Evolutionary conservation across 2,888 invertebrate genomes (phyloP).

Genomic region (Hypena proboscidalis): DNA sequence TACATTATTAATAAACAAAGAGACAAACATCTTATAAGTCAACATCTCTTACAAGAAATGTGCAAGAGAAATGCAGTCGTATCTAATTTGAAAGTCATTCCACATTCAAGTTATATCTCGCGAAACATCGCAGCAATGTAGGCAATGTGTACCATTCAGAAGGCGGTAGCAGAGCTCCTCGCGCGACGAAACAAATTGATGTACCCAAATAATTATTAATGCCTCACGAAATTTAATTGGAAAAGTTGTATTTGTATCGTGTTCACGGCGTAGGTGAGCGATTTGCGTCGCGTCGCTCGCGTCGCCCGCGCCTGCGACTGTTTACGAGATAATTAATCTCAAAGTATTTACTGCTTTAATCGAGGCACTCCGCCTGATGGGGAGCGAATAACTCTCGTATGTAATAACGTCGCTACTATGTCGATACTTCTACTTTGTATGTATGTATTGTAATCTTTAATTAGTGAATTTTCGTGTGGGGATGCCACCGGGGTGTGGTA

Average conservation of each 20-base stretch:
- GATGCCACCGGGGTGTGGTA: no score
- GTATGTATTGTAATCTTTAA: slow-evolving; percentile 8
- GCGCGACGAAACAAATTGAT: slow-evolving; percentile 85
- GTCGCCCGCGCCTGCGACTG: slow-evolving; percentile 73
- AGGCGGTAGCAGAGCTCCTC: slow-evolving; percentile 64
- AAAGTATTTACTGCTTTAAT: slow-evolving; percentile 86
- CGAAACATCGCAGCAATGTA: slow-evolving; percentile 43
- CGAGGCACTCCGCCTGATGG: slow-evolving; percentile 78
- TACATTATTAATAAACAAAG: no score
- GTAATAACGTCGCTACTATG: slow-evolving; percentile 74
- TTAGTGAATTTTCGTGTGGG: slow-evolving; percentile 7
- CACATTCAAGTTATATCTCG: slow-evolving; percentile 57
- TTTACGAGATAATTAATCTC: slow-evolving; percentile 86
- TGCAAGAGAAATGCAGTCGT: no score
- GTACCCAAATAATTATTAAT: slow-evolving; percentile 87
- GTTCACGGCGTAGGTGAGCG: slow-evolving; percentile 84
- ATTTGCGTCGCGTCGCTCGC: slow-evolving; percentile 73
- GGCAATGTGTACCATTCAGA: slow-evolving; percentile 41
- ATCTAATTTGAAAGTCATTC: no score
- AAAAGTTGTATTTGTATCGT: slow-evolving; percentile 86
- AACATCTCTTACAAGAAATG: no score
- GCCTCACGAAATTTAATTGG: slow-evolving; percentile 87
- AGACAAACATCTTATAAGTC: no score
- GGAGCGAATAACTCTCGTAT: slow-evolving; percentile 82
- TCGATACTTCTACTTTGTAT: slow-evolving; percentile 48